Base-by-base conservation (phyloP, 2,888 invertebrate species). In the Himalopsyche japonica region DNA sequence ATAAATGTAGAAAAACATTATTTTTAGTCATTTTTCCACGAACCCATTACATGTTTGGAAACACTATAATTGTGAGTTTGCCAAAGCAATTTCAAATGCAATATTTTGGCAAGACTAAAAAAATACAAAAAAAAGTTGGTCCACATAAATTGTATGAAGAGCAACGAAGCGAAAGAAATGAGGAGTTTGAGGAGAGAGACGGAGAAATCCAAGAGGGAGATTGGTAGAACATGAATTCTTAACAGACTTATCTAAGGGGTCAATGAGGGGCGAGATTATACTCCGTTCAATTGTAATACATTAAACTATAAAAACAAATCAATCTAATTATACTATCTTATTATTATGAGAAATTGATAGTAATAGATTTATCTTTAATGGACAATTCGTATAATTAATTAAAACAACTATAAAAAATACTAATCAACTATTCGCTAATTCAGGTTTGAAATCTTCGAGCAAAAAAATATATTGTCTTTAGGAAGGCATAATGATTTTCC, bases 241-340 rank as follows among this genome's bases (percentile, higher is more conserved):
- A 84, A 84, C 84, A 82, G 76, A 84, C 82, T 82, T 84, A 84
- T 84, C 82, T 48, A 30, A 48, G 82, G 82, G 84, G 84, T 84
- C 84, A 84, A 84, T 84, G 82, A 76, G 84, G 82, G 79, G 82
- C 80, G 82, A 82, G 48, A 20, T 76, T 82, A 82, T 48, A 82
- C 70, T 70, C 24, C 79, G 57, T 81, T 37, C 32, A 27, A 8
- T 27, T 47, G 27, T n/a, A 24, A 76, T 80, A 48, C 80, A 76
- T 48, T 47, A 83, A 83, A 15, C 43, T 43, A 15, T 15, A 43
- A 7, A 15, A 3, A 43, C 15, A 43, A 15, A 43, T 43, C 4
- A 15, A 15, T 43, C 15, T 8, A 43, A 43, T 43, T 12, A 8
- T 43, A 6, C 37, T 43, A 43, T 0, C 37, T 8, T n/a, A n/a